Percentiles rank a stretch among this genome's conserved stretches.
These are phyloP conservation scores for Orthochromis malagaraziensis DNA, from an alignment of 2,113 vertebrate genomes.

Conservation along the genomic window DNA sequence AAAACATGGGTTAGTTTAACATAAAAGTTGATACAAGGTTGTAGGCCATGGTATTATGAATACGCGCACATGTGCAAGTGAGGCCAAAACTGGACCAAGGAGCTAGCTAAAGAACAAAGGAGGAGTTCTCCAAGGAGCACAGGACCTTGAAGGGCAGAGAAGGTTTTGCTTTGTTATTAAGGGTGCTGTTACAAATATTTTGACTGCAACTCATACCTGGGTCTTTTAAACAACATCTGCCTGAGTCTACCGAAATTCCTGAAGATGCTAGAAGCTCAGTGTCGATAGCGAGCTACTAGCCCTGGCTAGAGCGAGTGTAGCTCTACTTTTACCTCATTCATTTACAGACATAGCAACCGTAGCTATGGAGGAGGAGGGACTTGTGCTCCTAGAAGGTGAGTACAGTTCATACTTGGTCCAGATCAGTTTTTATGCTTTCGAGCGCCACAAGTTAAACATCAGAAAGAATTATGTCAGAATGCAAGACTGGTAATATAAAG, in stretches of 20 bases:
- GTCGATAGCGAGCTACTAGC: neutral
- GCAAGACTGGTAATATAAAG: neutral
- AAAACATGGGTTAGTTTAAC: neutral
- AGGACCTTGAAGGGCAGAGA: neutral
- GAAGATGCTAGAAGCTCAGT: neutral
- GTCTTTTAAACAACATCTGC: neutral
- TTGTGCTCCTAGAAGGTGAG: neutral
- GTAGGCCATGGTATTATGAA: neutral
- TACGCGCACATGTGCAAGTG: neutral
- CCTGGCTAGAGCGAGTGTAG: neutral
- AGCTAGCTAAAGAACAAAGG: neutral
- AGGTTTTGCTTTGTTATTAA: neutral
- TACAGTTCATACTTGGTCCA: neutral
- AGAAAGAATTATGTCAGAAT: constrained; percentile 11
- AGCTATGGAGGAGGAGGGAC: neutral
- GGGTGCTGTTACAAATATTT: neutral
- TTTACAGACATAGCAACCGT: neutral
- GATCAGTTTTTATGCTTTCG: neutral
- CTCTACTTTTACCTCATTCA: neutral
- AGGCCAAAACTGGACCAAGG: neutral
- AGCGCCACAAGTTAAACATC: neutral
- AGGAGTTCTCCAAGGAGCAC: neutral
- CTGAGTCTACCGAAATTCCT: neutral
- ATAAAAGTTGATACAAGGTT: neutral
- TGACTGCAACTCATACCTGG: neutral